These are phyloP conservation scores for Lochmaea capreae DNA, from an alignment of 2,888 invertebrate species.

Conservation along the genomic window DNA sequence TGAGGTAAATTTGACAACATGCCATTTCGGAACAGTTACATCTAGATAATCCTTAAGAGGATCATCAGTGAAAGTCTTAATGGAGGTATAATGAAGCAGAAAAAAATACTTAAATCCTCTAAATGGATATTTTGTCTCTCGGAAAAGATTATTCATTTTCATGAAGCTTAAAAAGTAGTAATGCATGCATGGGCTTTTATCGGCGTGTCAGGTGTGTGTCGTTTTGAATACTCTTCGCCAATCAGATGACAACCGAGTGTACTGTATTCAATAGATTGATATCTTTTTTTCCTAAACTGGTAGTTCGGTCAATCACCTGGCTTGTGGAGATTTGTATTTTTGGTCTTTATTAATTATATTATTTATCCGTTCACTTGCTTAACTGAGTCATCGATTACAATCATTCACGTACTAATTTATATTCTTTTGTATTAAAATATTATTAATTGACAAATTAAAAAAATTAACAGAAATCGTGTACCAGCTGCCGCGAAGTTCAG, in stretches of 20 bases:
- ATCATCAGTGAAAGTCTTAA: slow-evolving; percentile 40
- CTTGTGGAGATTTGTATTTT: not conserved
- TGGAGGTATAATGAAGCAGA: slow-evolving; percentile 33
- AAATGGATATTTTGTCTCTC: slow-evolving; percentile 27
- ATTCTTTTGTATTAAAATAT: too few species aligned
- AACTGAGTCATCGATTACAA: too few species aligned
- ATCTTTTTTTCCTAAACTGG: not conserved
- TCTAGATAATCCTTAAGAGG: slow-evolving; percentile 47
- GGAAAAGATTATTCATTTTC: slow-evolving; percentile 11
- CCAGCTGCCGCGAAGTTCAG: too few species aligned
- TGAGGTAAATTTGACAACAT: slow-evolving; percentile 47
- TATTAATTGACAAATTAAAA: too few species aligned
- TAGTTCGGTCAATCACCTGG: not conserved
- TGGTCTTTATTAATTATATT: not conserved
- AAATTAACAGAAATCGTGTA: too few species aligned
- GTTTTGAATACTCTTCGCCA: slow-evolving; percentile 1
- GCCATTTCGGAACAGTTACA: slow-evolving; percentile 44
- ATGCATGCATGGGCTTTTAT: slow-evolving; percentile 9
- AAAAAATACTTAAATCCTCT: slow-evolving; percentile 38
- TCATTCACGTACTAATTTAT: too few species aligned
- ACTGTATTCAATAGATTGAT: not conserved
- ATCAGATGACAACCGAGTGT: slow-evolving; percentile 1
- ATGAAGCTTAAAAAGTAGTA: slow-evolving; percentile 14
- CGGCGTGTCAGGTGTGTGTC: slow-evolving; percentile 9
- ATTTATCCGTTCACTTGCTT: not conserved